Conservation (phyloP, 2,113 vertebrate genomes). For the Mustela lutreola region DNA sequence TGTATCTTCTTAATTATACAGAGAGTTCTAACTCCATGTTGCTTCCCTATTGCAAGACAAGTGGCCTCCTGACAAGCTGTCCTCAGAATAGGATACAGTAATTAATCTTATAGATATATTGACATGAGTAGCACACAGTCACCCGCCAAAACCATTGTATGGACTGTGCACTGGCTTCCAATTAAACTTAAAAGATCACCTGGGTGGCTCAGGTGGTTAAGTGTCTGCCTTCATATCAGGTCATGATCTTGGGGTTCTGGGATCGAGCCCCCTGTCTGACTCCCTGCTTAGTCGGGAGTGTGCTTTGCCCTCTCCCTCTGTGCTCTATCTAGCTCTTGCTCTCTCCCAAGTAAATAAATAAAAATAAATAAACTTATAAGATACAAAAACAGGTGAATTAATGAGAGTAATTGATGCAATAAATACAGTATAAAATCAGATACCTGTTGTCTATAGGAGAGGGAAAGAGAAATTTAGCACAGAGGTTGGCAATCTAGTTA, state of each 20-base stretch:
- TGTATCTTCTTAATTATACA: conserved; percentile 23
- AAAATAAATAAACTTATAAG: not conserved
- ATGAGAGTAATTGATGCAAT: not conserved
- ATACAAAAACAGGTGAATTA: not conserved
- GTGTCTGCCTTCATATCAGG: not conserved
- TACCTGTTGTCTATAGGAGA: not conserved
- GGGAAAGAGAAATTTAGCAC: not conserved
- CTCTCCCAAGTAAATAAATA: not conserved
- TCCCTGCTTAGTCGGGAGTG: not conserved
- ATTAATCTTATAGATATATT: not conserved
- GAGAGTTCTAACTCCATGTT: not conserved
- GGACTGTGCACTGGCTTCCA: not conserved
- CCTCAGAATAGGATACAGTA: not conserved
- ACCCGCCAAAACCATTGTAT: not conserved
- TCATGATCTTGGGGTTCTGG: not conserved
- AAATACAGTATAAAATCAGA: not conserved
- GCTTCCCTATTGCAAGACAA: conserved; percentile 12
- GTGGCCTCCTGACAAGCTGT: not conserved
- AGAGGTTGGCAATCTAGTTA: not conserved
- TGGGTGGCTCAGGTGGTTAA: not conserved
- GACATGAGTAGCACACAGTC: not conserved
- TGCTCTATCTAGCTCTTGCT: not conserved
- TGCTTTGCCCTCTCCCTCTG: not conserved
- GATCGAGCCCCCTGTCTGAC: not conserved
- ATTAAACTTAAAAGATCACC: not conserved